These are phyloP conservation scores for Sebastes diaconus DNA, from an alignment of 2,797 vertebrate species.

Conservation along the genomic window DNA sequence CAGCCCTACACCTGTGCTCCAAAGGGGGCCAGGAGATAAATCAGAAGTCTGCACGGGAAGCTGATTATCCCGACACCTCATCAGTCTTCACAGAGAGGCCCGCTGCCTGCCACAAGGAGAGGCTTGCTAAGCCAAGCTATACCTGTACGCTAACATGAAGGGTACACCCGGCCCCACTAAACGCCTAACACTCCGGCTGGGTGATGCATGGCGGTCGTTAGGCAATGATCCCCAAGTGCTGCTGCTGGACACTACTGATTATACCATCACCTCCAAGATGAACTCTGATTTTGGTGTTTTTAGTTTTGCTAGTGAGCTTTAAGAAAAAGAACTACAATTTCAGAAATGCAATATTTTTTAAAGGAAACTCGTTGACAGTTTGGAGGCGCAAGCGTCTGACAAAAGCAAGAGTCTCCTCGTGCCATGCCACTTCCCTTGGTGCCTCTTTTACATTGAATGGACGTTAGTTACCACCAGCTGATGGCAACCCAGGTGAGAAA, in stretches of 20 bases:
- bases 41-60: constrained; percentile 85
- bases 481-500: constrained; percentile 52
- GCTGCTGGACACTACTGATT: constrained; percentile 10
- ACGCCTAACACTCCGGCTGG: constrained; percentile 60
- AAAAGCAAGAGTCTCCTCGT: constrained; percentile 7
- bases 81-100: constrained; percentile 83
- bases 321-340: neutral
- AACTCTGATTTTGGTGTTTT: neutral
- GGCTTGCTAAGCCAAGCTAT: constrained; percentile 67
- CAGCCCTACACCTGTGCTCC: constrained; percentile 86
- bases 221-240: constrained; percentile 64
- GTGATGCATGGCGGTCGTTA: constrained; percentile 89
- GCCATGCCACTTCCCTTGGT: constrained; percentile 31
- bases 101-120: constrained; percentile 57
- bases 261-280: neutral
- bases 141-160: constrained; percentile 69
- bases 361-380: neutral
- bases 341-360: neutral
- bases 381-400: neutral
- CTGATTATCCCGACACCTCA: constrained; percentile 86
- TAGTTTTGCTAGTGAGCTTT: neutral
- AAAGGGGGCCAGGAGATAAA: constrained; percentile 86
- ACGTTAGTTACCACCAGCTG: constrained; percentile 16
- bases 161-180: neutral
- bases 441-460: constrained; percentile 30